Base-by-base conservation (phyloP, 2,113 vertebrate genomes). In the Sturnira hondurensis region DNA sequence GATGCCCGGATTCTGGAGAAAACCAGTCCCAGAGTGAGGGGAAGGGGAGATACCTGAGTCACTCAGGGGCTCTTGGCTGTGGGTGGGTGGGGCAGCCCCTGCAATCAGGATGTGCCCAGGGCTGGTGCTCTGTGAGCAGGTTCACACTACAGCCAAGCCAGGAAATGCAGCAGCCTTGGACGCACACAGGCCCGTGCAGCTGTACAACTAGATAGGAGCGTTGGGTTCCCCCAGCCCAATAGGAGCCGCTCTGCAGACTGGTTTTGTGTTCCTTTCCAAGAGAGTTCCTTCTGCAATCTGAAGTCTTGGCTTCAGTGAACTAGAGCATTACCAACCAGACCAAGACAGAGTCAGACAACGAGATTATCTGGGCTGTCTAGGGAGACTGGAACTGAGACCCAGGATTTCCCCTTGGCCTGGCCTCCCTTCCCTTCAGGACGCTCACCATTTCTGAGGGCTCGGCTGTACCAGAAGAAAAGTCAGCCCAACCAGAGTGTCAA, bases 11-110 rank as follows among this genome's bases (percentile, higher is more conserved):
- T 61, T 89, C 86, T n/a, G 24, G 56, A 71, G 85, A 94, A 85
- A 73, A 24, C 26, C 28, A 63, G 45, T 7, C 24, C 76, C 28
- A 7, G 58, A 28, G n/a, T 67, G 45, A 33, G 80, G 26, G 0
- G 19, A 33, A 52, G 10, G 68, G 80, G 33, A 63, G 70, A 45
- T 11, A n/a, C 38, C 81, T 10, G 36, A 20, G 47, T 74, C 36
- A 26, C 17, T 54, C 45, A 33, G 20, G 85, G 47, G 61, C 22
- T 56, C 82, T 0, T 3, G 50, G 76, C 77, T 26, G 56, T 50
- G 5, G 0, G 14, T 15, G 14, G 3, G 0, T 11, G 15, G 14
- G 50, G 24, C 31, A 45, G 74, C 5, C n/a, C 14, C 38, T 31
- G 54, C n/a, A 67, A 17, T 33, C 41, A 24, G 87, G 68, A 74